Evolutionary conservation across 2,888 invertebrate species (phyloP).

Genomic region (Nebria salina): DNA sequence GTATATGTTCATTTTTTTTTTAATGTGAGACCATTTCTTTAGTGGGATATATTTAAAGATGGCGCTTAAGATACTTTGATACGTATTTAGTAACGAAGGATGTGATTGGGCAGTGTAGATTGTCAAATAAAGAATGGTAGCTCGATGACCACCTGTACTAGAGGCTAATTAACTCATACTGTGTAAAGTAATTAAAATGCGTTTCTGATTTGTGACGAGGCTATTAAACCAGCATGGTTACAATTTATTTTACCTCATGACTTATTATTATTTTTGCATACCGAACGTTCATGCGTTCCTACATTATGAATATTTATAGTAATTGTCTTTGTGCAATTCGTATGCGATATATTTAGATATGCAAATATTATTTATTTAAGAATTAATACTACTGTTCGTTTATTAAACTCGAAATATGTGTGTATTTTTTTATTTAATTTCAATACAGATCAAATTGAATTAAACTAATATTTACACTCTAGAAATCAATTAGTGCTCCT

Average conservation of each 20-base stretch:
- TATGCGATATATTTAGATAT: not conserved
- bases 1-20: too few relatives aligned
- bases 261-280: not conserved
- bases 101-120: too few relatives aligned
- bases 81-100: too few relatives aligned
- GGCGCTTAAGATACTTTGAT: too few relatives aligned
- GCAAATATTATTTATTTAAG: not conserved
- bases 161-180: constrained; percentile 13
- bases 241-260: not conserved
- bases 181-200: constrained; percentile 8
- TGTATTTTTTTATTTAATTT: too few relatives aligned
- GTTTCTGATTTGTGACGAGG: constrained; percentile 11
- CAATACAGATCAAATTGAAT: too few relatives aligned
- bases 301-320: not conserved
- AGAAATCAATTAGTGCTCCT: too few relatives aligned
- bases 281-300: not conserved
- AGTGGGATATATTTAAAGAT: too few relatives aligned
- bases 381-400: not conserved
- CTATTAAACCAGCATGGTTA: not conserved
- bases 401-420: too few relatives aligned
- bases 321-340: not conserved
- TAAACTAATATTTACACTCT: too few relatives aligned
- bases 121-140: not conserved
- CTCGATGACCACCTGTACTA: not conserved
- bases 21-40: too few relatives aligned